Conservation (phyloP, 2,113 vertebrate genomes). For the Notothenia rossii region DNA sequence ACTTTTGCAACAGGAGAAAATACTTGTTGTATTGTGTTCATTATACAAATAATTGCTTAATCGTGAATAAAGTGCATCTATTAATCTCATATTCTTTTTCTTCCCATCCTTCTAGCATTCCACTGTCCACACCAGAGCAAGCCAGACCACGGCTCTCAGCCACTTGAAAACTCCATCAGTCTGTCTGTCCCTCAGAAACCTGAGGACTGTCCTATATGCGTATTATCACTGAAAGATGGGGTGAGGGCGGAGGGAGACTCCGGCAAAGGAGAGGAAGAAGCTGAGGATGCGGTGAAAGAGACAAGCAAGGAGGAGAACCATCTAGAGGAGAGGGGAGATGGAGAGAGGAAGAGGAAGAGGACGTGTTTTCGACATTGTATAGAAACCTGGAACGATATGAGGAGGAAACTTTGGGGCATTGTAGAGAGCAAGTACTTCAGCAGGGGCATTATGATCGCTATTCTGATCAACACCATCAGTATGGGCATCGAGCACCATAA, state of each 20-base stretch:
- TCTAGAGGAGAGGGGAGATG: slow-evolving; percentile 68
- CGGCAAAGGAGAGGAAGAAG: slow-evolving; percentile 50
- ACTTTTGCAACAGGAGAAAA: no score
- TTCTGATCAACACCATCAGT: slow-evolving; percentile 98
- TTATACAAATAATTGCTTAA: no score
- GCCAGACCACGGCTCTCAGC: slow-evolving; percentile 78
- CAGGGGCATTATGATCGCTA: slow-evolving; percentile 98
- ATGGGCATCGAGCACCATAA: slow-evolving; percentile 99
- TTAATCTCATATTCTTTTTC: not conserved
- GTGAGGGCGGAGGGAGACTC: slow-evolving; percentile 37
- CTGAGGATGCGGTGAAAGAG: slow-evolving; percentile 74
- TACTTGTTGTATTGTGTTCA: no score
- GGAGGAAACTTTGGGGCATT: slow-evolving; percentile 93
- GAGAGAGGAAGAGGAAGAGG: slow-evolving; percentile 56
- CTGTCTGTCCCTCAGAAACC: slow-evolving; percentile 87
- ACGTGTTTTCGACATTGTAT: slow-evolving; percentile 63
- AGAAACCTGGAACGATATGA: slow-evolving; percentile 81
- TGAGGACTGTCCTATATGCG: slow-evolving; percentile 88
- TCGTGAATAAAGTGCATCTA: no score
- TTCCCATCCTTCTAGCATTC: slow-evolving; percentile 70
- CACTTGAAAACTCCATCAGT: slow-evolving; percentile 86
- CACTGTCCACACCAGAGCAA: slow-evolving; percentile 88
- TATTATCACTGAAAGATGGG: slow-evolving; percentile 73
- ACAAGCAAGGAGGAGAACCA: slow-evolving; percentile 77
- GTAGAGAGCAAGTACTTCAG: slow-evolving; percentile 99